Percentiles rank a stretch among this genome's conserved stretches.
Conservation (phyloP, 53 echinoderm and acorn worm genomes). For the Echinometra lucunter region DNA sequence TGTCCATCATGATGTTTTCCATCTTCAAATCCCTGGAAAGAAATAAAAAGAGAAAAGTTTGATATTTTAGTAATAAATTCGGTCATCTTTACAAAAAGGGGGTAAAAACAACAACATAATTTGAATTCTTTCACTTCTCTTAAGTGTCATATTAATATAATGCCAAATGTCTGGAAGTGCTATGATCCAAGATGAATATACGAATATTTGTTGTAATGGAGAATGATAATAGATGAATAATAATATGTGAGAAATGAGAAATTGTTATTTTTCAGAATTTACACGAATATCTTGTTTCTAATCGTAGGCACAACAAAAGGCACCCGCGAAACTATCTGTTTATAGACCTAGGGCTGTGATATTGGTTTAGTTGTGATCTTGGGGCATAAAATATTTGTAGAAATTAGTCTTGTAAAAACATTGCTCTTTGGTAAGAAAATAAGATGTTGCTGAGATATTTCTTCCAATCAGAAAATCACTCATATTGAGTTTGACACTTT, state of each 20-base stretch:
- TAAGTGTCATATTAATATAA: background rate
- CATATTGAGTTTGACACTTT: no score
- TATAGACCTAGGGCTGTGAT: constrained; percentile 2
- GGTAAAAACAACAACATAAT: no score
- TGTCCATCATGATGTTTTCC: constrained; percentile 98
- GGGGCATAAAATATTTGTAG: constrained; percentile 32
- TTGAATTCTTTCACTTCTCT: no score
- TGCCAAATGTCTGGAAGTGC: background rate
- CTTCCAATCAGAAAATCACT: no score
- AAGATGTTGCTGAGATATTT: background rate
- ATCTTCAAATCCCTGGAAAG: constrained; percentile 91
- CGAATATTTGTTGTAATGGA: background rate
- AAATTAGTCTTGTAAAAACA: constrained; percentile 26
- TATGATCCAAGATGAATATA: background rate
- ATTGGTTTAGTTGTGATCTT: constrained; percentile 15
- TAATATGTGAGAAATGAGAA: background rate
- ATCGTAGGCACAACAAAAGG: constrained; percentile 4
- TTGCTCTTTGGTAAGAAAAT: background rate
- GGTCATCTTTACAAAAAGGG: no score
- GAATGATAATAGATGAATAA: background rate
- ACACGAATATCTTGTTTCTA: constrained; percentile 55
- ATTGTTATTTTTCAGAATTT: constrained; percentile 52
- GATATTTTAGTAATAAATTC: no score
- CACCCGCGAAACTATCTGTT: background rate
- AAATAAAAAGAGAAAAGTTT: constrained; percentile 37